Conservation (phyloP, 1,140 invertebrate genomes). For the Papilio helenus region DNA sequence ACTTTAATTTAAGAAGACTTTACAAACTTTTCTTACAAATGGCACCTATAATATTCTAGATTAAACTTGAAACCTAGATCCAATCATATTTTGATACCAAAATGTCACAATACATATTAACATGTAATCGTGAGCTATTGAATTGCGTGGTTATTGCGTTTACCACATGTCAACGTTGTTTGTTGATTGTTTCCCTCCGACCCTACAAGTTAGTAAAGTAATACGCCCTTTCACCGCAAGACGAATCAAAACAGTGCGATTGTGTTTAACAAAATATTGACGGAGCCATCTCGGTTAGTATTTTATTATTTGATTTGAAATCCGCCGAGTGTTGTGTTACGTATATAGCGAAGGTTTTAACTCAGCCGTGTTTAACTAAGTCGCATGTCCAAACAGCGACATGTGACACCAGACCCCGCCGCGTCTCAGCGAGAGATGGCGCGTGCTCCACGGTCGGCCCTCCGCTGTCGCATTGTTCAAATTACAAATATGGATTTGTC, state of each 20-base stretch:
- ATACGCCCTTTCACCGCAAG: constrained; percentile 29
- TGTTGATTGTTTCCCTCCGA: constrained; percentile 17
- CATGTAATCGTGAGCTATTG: not conserved
- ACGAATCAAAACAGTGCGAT: constrained; percentile 24
- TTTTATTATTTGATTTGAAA: constrained; percentile 41
- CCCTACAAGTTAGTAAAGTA: not conserved
- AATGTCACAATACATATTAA: not conserved
- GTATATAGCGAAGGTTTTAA: constrained; percentile 37
- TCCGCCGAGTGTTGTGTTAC: constrained; percentile 39
- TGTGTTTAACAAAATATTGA: constrained; percentile 32
- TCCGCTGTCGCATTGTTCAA: constrained; percentile 26
- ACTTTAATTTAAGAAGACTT: not conserved
- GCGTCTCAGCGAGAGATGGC: constrained; percentile 5
- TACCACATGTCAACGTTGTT: constrained; percentile 10
- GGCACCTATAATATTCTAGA: not conserved
- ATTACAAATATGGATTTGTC: constrained; percentile 16
- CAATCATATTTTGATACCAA: not conserved
- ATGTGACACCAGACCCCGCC: constrained; percentile 26
- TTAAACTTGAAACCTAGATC: not conserved
- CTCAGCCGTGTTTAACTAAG: constrained; percentile 31
- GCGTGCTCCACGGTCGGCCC: not conserved
- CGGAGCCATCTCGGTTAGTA: constrained; percentile 32
- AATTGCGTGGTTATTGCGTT: not conserved
- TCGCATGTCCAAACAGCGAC: constrained; percentile 32
- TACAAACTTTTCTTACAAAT: not conserved